These are phyloP conservation scores for Chloroceryle inda DNA, from an alignment of 2,797 vertebrate genomes.

Conservation along the genomic window DNA sequence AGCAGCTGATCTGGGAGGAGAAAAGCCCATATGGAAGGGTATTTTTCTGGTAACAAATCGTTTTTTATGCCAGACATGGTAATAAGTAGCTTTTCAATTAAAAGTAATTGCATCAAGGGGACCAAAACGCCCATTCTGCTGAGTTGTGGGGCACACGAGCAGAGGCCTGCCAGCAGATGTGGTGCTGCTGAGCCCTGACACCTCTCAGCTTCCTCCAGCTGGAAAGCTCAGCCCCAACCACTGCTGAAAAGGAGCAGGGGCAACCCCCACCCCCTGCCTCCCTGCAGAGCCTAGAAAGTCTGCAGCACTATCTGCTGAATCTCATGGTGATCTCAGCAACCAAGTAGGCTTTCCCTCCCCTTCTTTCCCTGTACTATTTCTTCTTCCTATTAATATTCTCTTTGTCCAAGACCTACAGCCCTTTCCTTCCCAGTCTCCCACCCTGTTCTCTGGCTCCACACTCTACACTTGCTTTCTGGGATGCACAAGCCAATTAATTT, in stretches of 20 bases:
- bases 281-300: not conserved
- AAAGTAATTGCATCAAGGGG: not conserved
- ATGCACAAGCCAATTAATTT: no score
- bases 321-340: no score
- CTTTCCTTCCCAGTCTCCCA: no score
- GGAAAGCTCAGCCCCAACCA: not conserved
- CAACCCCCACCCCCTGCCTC: not conserved
- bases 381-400: no score
- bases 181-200: not conserved
- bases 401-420: no score
- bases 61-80: not conserved
- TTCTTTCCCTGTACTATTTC: no score
- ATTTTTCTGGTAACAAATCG: not conserved
- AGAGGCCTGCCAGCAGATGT: not conserved
- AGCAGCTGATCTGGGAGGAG: not conserved
- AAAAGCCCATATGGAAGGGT: not conserved
- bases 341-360: no score
- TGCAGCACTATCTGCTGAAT: not conserved
- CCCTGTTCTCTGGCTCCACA: no score
- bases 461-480: no score
- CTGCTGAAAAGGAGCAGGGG: not conserved
- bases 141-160: rapidly evolving
- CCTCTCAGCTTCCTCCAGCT: not conserved
- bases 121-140: not conserved
- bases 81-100: not conserved